Evolutionary conservation across 2,113 vertebrate genomes (phyloP).

Genomic region (Propithecus coquereli): DNA sequence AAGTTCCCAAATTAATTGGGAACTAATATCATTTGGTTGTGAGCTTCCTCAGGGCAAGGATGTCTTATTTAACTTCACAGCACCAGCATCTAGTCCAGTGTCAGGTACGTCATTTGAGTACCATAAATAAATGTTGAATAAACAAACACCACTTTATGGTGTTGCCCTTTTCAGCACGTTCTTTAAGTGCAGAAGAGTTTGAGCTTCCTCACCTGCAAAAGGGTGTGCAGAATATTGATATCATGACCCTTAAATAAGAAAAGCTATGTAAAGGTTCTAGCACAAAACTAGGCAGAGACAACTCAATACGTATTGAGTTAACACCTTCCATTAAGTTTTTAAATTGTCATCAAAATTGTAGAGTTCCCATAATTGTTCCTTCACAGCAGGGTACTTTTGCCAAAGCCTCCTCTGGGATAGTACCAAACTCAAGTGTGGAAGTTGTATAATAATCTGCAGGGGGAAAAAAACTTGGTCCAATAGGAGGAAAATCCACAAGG

Average conservation of each 20-base stretch:
- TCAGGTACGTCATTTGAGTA: background rate
- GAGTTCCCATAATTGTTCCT: background rate
- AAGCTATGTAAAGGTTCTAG: background rate
- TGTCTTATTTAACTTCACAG: slow-evolving; percentile 55
- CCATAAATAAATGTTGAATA: background rate
- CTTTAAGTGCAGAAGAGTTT: background rate
- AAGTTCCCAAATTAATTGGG: background rate
- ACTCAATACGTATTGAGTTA: background rate
- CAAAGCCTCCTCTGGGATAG: background rate
- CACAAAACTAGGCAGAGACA: background rate
- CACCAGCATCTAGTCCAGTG: background rate
- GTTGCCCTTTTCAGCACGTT: background rate
- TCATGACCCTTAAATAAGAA: background rate
- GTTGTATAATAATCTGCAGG: background rate
- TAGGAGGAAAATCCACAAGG: background rate
- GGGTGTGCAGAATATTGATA: background rate
- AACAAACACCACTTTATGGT: background rate
- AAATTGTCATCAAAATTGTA: background rate
- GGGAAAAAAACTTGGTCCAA: background rate
- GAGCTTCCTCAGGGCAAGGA: slow-evolving; percentile 45
- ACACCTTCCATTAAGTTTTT: background rate
- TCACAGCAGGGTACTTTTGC: background rate
- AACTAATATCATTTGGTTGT: background rate
- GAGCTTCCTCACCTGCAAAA: background rate
- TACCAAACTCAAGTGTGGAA: background rate